Percentiles rank a stretch among this genome's conserved stretches.
Evolutionary conservation across 2,888 invertebrate species (phyloP).

Genomic region (Gerosis bhagava): DNA sequence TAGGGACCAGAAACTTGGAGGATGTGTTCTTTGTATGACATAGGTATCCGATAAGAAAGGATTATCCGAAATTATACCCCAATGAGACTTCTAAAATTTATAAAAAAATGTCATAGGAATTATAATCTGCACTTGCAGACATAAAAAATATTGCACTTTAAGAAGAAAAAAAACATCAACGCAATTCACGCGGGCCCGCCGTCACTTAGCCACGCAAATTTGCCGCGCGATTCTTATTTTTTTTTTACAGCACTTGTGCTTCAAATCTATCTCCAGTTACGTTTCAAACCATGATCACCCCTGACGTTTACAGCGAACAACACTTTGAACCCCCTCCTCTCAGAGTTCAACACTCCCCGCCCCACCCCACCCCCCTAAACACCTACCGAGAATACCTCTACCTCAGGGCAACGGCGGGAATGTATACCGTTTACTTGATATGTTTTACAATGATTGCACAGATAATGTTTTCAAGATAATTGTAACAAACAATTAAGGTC

Average conservation of each 20-base stretch:
- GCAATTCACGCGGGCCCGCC: conserved; percentile 10
- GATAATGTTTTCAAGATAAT: neutral
- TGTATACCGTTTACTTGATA: conserved; percentile 3
- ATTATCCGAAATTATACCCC: too few species aligned
- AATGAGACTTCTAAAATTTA: too few species aligned
- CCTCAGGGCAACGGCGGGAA: conserved; percentile 1
- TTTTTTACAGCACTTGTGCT: conserved; percentile 32
- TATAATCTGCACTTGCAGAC: neutral
- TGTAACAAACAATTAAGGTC: too few species aligned
- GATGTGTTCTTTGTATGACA: too few species aligned
- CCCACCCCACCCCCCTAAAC: conserved; percentile 32
- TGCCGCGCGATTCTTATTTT: conserved; percentile 20
- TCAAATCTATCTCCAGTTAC: conserved; percentile 51
- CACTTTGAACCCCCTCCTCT: conserved; percentile 45
- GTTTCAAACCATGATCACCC: conserved; percentile 57
- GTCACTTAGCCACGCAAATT: conserved; percentile 25
- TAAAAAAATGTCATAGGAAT: too few species aligned
- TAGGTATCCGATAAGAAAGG: too few species aligned
- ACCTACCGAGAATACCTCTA: conserved; percentile 31
- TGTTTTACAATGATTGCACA: conserved; percentile 12
- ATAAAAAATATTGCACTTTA: conserved; percentile 7
- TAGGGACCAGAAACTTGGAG: too few species aligned
- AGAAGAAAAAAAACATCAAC: conserved; percentile 10
- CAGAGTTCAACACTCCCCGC: conserved; percentile 25
- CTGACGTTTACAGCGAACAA: conserved; percentile 74